Conservation (phyloP, 2,113 vertebrate species). For the Alethe castanea region DNA sequence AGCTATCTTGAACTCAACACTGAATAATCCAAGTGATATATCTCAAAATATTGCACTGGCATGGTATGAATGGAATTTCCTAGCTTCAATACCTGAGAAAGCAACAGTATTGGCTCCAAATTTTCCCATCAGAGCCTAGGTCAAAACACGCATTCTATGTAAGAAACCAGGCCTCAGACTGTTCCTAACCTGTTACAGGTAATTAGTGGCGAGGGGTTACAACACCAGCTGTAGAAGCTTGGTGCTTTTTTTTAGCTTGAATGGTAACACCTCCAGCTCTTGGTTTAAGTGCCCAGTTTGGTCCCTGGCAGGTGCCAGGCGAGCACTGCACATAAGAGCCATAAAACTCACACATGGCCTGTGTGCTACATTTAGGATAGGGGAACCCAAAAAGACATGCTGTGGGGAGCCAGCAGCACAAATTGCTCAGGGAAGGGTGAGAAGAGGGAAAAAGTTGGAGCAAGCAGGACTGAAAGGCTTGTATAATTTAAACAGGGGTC, state of each 20-base stretch:
- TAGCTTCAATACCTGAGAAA: background rate
- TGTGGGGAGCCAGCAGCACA: background rate
- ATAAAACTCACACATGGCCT: background rate
- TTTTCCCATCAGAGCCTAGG: background rate
- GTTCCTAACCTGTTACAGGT: background rate
- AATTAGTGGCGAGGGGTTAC: background rate
- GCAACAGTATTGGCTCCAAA: background rate
- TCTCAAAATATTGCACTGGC: background rate
- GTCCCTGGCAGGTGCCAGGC: background rate
- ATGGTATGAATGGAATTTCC: background rate
- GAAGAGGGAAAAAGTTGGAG: background rate
- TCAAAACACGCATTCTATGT: background rate
- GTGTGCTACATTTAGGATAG: background rate
- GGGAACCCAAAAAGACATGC: background rate
- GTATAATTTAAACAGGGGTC: background rate
- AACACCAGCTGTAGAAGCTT: background rate
- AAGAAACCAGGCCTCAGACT: background rate
- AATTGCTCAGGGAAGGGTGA: fast-evolving
- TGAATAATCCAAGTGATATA: background rate
- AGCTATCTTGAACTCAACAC: background rate
- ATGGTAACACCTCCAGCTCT: background rate
- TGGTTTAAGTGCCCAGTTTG: background rate
- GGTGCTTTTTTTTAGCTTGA: background rate
- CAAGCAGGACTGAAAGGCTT: background rate
- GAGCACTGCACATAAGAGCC: fast-evolving